A percentile compares a stretch with the other conserved stretches of the same genome.
phyloP scores from a whole-genome alignment of 2,113 vertebrate species.

The Melanotaenia duboulayi region DNA sequence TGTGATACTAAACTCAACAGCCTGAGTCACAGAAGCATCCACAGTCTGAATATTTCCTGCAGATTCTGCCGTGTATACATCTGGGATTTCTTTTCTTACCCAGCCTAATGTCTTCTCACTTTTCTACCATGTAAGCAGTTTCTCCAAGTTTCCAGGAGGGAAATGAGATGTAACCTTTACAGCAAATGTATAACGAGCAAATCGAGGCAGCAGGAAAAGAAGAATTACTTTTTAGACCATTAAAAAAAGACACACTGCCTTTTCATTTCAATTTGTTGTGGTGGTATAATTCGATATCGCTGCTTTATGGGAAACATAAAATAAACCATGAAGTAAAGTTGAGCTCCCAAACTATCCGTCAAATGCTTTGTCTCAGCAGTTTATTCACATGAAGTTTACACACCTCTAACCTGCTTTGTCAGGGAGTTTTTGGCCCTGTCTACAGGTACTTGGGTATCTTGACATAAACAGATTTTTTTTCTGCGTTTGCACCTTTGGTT shows the following conservation, averaged over 20 bases:
- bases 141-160: slow-evolving; percentile 36
- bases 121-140: slow-evolving; percentile 43
- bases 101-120: slow-evolving; percentile 32
- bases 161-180: slow-evolving; percentile 67
- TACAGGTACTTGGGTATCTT: too few species aligned
- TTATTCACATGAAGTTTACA: too few species aligned
- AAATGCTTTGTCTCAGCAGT: too few species aligned
- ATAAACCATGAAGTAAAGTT: too few species aligned
- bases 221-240: slow-evolving; percentile 32
- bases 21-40: slow-evolving; percentile 8
- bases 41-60: slow-evolving; percentile 5
- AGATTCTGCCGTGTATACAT: slow-evolving; percentile 13
- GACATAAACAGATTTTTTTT: too few species aligned
- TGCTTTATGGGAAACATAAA: too few species aligned
- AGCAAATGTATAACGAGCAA: slow-evolving; percentile 41
- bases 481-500: too few species aligned
- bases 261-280: background rate
- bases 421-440: too few species aligned
- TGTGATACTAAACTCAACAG: slow-evolving; percentile 1
- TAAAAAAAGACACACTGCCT: slow-evolving; percentile 32
- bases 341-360: too few species aligned
- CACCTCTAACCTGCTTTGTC: too few species aligned
- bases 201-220: slow-evolving; percentile 22
- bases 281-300: too few species aligned
- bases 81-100: slow-evolving; percentile 12